Conservation (phyloP, 2,888 invertebrate genomes). For the Rhodophaea formosa region DNA sequence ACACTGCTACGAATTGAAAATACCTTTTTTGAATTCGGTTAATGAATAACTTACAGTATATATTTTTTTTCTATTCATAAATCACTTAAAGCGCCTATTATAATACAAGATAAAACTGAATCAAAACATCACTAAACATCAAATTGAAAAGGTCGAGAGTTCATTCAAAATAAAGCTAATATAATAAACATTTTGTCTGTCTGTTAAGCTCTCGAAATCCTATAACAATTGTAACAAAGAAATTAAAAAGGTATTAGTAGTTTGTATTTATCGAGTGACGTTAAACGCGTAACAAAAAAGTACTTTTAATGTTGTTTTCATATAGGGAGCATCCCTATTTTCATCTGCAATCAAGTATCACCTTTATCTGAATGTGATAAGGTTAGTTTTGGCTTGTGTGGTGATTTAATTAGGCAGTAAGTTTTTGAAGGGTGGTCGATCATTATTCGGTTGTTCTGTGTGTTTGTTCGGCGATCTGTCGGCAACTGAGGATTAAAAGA, state of each 20-base stretch:
- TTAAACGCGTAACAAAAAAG: constrained; percentile 66
- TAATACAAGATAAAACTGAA: not conserved
- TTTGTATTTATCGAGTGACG: constrained; percentile 49
- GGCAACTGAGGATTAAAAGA: constrained; percentile 52
- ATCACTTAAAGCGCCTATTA: not conserved
- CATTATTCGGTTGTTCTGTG: constrained; percentile 23
- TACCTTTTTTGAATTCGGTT: not conserved
- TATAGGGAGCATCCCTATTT: constrained; percentile 27
- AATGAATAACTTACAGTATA: not conserved
- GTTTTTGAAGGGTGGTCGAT: constrained; percentile 34
- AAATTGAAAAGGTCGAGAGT: constrained; percentile 21
- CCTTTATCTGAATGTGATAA: constrained; percentile 27
- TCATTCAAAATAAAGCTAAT: constrained; percentile 22
- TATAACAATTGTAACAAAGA: constrained; percentile 50
- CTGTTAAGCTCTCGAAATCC: constrained; percentile 37
- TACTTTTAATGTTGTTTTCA: constrained; percentile 45
- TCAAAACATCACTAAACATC: constrained; percentile 11
- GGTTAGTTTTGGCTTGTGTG: constrained; percentile 22
- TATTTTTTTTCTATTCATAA: not conserved
- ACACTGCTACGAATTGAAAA: no score
- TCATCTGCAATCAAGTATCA: constrained; percentile 16
- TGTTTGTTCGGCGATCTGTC: constrained; percentile 24
- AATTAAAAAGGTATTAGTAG: constrained; percentile 69
- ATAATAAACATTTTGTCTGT: constrained; percentile 31
- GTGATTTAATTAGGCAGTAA: constrained; percentile 34